Conservation (phyloP, 2,797 vertebrate species). For the Balearica regulorum region DNA sequence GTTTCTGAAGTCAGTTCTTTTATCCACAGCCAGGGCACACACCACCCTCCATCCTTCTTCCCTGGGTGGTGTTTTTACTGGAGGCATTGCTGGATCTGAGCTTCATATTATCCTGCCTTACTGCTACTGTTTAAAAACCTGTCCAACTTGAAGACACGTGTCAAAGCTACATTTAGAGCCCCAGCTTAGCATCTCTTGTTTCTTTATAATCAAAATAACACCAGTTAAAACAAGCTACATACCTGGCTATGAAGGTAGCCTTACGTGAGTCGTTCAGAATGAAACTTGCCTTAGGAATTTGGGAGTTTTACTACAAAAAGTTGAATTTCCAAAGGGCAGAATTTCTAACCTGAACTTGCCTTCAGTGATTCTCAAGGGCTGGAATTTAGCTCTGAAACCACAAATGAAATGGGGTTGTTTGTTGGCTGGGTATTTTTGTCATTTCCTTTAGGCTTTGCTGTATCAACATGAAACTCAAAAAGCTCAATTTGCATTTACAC, state of each 20-base stretch:
- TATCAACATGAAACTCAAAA: constrained; percentile 58
- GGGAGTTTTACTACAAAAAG: background rate
- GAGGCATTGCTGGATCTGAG: constrained; percentile 23
- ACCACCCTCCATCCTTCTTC: constrained; percentile 17
- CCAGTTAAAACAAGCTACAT: background rate
- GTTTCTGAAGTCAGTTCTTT: constrained; percentile 59
- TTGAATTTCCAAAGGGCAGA: background rate
- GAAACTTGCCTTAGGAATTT: background rate
- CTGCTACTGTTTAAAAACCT: constrained; percentile 49
- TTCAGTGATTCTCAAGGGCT: constrained; percentile 8
- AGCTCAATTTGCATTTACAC: constrained; percentile 50
- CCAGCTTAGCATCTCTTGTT: background rate
- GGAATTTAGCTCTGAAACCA: constrained; percentile 39
- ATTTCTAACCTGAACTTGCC: background rate
- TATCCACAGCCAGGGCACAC: constrained; percentile 63
- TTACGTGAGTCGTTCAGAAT: background rate
- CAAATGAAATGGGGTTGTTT: constrained; percentile 1
- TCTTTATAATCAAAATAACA: background rate
- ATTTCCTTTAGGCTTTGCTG: constrained; percentile 56
- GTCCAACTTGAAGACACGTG: constrained; percentile 35
- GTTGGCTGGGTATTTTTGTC: constrained; percentile 25
- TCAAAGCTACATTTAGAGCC: background rate
- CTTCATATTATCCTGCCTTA: constrained; percentile 10
- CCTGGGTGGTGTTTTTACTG: constrained; percentile 50
- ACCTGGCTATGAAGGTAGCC: background rate